Conservation (phyloP, 2,888 invertebrate genomes). For the Sepioteuthis lessoniana region DNA sequence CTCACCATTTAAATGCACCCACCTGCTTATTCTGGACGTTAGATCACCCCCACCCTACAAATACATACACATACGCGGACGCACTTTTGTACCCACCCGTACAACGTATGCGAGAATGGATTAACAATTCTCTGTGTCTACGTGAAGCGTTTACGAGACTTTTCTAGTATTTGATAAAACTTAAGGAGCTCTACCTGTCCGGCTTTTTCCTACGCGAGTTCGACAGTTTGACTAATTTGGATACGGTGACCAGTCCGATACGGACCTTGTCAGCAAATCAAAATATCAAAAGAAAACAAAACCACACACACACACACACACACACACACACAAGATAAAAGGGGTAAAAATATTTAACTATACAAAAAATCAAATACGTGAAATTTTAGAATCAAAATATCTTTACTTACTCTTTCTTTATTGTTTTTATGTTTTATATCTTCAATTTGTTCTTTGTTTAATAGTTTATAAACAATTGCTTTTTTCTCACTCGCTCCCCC, state of each 20-base stretch:
- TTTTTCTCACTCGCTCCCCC: too few species aligned
- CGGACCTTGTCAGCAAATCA: background rate
- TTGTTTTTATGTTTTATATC: too few species aligned
- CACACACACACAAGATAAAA: too few species aligned
- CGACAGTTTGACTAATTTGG: background rate
- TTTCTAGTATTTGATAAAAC: background rate
- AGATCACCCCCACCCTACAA: background rate
- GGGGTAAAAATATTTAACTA: too few species aligned
- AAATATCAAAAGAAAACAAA: background rate
- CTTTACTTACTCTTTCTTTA: too few species aligned
- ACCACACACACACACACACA: background rate
- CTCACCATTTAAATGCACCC: background rate
- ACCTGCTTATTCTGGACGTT: background rate
- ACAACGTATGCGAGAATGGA: background rate
- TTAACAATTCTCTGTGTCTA: background rate
- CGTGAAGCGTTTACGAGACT: background rate
- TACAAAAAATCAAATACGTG: too few species aligned
- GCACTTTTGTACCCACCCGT: background rate
- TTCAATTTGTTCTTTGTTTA: too few species aligned
- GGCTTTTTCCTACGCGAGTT: background rate
- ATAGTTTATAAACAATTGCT: too few species aligned
- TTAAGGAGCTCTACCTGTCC: background rate
- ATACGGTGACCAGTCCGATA: background rate
- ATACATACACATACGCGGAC: background rate
- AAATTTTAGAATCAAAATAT: too few species aligned